Conservation (phyloP, 2,888 invertebrate species). For the Cylindroiulus punctatus region DNA sequence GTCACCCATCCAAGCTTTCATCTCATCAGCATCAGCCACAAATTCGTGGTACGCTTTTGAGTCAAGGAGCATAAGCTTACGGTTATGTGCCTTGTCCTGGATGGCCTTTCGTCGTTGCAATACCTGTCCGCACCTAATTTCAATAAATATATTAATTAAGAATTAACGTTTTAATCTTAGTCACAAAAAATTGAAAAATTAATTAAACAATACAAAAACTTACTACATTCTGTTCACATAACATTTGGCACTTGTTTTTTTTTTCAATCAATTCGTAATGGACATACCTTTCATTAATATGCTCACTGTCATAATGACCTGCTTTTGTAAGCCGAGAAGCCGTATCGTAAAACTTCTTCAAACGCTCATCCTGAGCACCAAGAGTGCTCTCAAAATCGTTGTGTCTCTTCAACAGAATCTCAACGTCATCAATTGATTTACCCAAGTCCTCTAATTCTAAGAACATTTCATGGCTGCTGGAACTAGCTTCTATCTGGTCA, state of each 20-base stretch:
- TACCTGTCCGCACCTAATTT: constrained; percentile 70
- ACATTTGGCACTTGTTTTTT: too few relatives aligned
- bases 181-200: too few relatives aligned
- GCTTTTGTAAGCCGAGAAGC: constrained; percentile 83
- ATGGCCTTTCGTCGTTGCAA: constrained; percentile 78
- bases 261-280: neutral
- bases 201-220: too few relatives aligned
- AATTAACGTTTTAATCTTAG: neutral
- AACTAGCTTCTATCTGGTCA: constrained; percentile 95
- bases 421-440: constrained; percentile 88
- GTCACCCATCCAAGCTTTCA: constrained; percentile 89
- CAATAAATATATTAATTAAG: neutral
- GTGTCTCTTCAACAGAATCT: constrained; percentile 90
- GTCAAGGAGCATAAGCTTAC: constrained; percentile 80
- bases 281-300: constrained; percentile 49
- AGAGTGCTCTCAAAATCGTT: constrained; percentile 92
- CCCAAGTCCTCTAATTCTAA: constrained; percentile 88
- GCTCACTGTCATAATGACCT: constrained; percentile 78
- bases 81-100: constrained; percentile 73
- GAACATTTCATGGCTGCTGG: constrained; percentile 92
- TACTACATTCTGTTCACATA: too few relatives aligned
- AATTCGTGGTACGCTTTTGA: constrained; percentile 93
- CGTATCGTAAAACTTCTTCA: constrained; percentile 82
- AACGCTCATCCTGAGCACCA: constrained; percentile 90
- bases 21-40: constrained; percentile 89